Percentiles rank a stretch among this genome's conserved stretches.
These are phyloP conservation scores for Hippocampus comes DNA, from an alignment of 2,113 vertebrate species.

Conservation along the genomic window DNA sequence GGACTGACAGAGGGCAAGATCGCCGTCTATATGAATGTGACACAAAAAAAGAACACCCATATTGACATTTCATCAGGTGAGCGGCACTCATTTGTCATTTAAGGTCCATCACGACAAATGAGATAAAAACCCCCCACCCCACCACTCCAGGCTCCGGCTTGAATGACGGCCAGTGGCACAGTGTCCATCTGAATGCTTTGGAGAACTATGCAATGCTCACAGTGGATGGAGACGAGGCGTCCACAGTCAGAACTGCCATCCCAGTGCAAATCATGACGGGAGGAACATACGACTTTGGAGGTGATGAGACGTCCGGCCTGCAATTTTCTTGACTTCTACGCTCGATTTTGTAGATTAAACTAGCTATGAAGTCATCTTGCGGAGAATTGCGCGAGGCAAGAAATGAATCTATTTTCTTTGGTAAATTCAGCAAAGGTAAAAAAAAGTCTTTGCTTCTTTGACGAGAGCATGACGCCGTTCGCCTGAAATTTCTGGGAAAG, in stretches of 20 bases:
- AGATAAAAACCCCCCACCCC: background rate
- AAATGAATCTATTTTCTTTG: background rate
- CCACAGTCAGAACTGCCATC: constrained; percentile 87
- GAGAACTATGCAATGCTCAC: constrained; percentile 92
- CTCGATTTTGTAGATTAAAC: background rate
- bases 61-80: constrained; percentile 92
- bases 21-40: constrained; percentile 81
- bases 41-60: constrained; percentile 81
- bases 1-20: constrained; percentile 86
- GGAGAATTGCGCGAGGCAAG: background rate
- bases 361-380: background rate
- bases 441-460: background rate
- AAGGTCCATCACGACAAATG: background rate
- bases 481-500: too few relatives aligned
- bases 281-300: constrained; percentile 91
- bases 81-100: background rate
- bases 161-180: constrained; percentile 95
- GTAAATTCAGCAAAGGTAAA: background rate
- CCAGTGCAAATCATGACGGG: constrained; percentile 88
- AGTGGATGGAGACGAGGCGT: constrained; percentile 91
- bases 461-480: too few relatives aligned
- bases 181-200: constrained; percentile 85
- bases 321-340: background rate
- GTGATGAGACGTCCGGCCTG: constrained; percentile 52
- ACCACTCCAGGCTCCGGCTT: constrained; percentile 78